These are phyloP conservation scores for Drosophila grimshawi DNA, from an alignment of 1,140 invertebrate genomes.

Conservation along the genomic window DNA sequence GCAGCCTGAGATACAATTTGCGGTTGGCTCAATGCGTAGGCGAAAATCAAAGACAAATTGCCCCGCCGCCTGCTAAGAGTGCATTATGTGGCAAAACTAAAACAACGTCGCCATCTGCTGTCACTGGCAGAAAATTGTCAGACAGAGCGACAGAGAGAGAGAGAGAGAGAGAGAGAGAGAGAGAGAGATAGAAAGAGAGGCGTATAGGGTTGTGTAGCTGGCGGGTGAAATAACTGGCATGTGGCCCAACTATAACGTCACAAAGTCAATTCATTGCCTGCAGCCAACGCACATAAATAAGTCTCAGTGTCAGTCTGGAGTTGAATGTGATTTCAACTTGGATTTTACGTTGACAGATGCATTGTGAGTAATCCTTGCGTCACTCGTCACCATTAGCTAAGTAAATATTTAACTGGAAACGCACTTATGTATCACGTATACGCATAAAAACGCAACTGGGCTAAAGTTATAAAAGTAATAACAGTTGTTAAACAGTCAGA, in stretches of 20 bases:
- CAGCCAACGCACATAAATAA: slow-evolving; percentile 79
- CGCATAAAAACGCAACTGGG: slow-evolving; percentile 2
- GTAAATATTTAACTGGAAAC: slow-evolving; percentile 13
- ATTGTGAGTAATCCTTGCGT: slow-evolving; percentile 26
- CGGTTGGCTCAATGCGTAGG: slow-evolving; percentile 58
- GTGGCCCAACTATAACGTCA: slow-evolving; percentile 57
- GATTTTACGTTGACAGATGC: slow-evolving; percentile 57
- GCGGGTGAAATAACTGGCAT: slow-evolving; percentile 24
- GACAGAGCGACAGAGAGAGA: slow-evolving; percentile 16
- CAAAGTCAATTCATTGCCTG: slow-evolving; percentile 75
- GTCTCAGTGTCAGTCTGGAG: slow-evolving; percentile 30
- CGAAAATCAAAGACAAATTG: slow-evolving; percentile 77
- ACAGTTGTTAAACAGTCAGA: slow-evolving; percentile 48
- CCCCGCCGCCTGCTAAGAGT: slow-evolving; percentile 60
- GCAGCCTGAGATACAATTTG: slow-evolving; percentile 35
- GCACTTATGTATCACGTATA: slow-evolving; percentile 31
- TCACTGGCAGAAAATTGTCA: slow-evolving; percentile 51
- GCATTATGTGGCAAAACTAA: slow-evolving; percentile 69
- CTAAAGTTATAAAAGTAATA: slow-evolving; percentile 62
- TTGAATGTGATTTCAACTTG: slow-evolving; percentile 16
- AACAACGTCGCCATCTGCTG: slow-evolving; percentile 62
- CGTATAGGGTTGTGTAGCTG: slow-evolving; percentile 1
- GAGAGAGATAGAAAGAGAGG: not conserved
- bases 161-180: not conserved
- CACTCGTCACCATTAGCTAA: slow-evolving; percentile 15